These are phyloP conservation scores for Coptotermes formosanus DNA, from an alignment of 1,140 invertebrate genomes.

Conservation along the genomic window DNA sequence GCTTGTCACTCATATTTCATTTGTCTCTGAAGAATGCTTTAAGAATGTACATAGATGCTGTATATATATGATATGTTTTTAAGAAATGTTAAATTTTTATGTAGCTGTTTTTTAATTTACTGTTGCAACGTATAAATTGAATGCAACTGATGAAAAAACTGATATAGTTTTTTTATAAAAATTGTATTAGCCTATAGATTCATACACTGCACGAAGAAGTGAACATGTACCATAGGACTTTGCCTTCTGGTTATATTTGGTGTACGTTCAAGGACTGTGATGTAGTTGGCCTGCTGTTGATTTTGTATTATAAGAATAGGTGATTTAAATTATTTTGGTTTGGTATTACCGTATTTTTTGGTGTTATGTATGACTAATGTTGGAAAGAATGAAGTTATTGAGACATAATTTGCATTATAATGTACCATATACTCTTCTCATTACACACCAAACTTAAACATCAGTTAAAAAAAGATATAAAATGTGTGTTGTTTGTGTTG, in stretches of 20 bases:
- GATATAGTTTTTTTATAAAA: not conserved
- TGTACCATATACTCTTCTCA: too few relatives aligned
- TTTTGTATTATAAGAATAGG: too few relatives aligned
- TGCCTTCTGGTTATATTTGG: not conserved
- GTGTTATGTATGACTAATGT: not conserved
- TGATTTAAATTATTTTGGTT: not conserved
- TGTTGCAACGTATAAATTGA: not conserved
- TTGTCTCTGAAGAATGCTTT: not conserved
- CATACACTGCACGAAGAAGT: not conserved
- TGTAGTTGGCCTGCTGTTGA: too few relatives aligned
- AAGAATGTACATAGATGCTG: too few relatives aligned
- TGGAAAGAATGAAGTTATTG: too few relatives aligned
- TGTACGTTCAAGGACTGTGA: not conserved
- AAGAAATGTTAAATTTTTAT: not conserved
- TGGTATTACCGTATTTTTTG: slow-evolving; percentile 16
- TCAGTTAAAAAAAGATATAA: too few relatives aligned
- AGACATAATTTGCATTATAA: too few relatives aligned
- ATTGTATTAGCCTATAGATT: not conserved
- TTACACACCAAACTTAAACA: too few relatives aligned
- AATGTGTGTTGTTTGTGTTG: too few relatives aligned
- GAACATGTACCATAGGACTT: not conserved
- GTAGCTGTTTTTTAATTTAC: not conserved
- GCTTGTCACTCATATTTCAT: not conserved
- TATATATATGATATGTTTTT: too few relatives aligned
- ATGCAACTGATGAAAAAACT: not conserved